Base-by-base conservation (phyloP, 2,888 invertebrate genomes). In the Diplazon laetatorius region DNA sequence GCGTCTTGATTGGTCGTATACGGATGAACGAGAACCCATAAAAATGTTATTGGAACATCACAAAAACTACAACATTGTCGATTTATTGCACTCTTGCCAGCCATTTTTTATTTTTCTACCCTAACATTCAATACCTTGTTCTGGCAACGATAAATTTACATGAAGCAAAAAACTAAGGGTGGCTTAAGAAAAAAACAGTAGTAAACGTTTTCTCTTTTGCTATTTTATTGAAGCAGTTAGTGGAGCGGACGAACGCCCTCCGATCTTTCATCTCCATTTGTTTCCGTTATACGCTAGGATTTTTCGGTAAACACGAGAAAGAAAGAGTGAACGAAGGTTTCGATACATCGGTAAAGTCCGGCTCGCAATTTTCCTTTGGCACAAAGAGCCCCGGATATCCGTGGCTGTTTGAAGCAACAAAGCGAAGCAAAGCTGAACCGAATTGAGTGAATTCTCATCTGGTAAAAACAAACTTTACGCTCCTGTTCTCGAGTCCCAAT, bases 311-410 rank as follows among this genome's bases (percentile, higher is more conserved):
- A 39, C 55, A 52, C 10, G 42, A n/a, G 68, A 20, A 30, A n/a
- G n/a, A n/a, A n/a, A n/a, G n/a, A n/a, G n/a, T n/a, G n/a, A 55
- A 68, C 68, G 68, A 68, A 55, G 55, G 68, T 68, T 68, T 68
- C 68, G 55, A 68, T 55, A 55, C 55, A 68, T 68, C 68, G 44
- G n/a, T 42, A 42, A 68, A 68, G 22, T 10, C 35, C 14, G 20
- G 42, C n/a, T 10, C 6, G 55, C 10, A 18, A 9, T 39, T 66
- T 65, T 68, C 22, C 68, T 68, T 55, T 55, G 55, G 25, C 44
- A 55, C 68, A 68, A 68, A 68, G 68, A 68, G 8, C 12, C 14
- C 30, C 14, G 55, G 66, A 39, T 18, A 55, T 9, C 22, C 20
- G 9, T 18, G 18, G 48, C 55, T 68, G 55, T 55, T 39, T 30